These are phyloP conservation scores for Papio anubis DNA, from an alignment of 2,113 vertebrate species.

Conservation along the genomic window DNA sequence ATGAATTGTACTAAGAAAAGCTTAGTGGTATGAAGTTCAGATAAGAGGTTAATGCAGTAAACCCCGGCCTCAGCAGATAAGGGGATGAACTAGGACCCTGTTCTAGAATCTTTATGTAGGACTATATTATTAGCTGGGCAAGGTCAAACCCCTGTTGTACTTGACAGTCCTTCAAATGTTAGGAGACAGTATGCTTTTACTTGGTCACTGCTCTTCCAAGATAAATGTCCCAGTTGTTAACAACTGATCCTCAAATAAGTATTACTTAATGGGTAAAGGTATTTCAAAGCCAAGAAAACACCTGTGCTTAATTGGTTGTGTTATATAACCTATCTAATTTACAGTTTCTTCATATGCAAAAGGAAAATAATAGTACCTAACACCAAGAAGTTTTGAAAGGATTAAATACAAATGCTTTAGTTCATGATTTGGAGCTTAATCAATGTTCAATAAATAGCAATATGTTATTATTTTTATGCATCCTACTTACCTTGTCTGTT, in stretches of 20 bases:
- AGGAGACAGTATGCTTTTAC: not conserved
- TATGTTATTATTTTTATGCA: not conserved
- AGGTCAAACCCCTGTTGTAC: not conserved
- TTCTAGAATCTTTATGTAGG: slow-evolving; percentile 14
- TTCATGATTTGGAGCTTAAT: not conserved
- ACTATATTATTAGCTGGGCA: slow-evolving; percentile 28
- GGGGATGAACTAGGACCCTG: not conserved
- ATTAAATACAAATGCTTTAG: not conserved
- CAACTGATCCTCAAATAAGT: not conserved
- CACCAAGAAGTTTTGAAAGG: not conserved
- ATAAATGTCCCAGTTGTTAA: not conserved
- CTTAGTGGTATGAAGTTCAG: slow-evolving; percentile 67
- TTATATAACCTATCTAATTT: not conserved
- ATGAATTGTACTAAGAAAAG: slow-evolving; percentile 62
- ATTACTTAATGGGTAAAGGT: not conserved
- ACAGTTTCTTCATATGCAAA: not conserved
- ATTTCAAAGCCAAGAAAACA: slow-evolving; percentile 32
- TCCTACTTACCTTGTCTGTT: not conserved
- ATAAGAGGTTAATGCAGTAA: slow-evolving; percentile 71
- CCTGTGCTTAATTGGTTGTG: not conserved
- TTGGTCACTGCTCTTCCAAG: not conserved
- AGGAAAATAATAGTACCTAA: not conserved
- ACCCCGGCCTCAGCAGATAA: slow-evolving; percentile 52
- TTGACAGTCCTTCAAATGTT: slow-evolving; percentile 53
- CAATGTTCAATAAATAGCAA: not conserved